Evolutionary conservation across 1,140 invertebrate species (phyloP).

Genomic region (Procambarus virginalis): DNA sequence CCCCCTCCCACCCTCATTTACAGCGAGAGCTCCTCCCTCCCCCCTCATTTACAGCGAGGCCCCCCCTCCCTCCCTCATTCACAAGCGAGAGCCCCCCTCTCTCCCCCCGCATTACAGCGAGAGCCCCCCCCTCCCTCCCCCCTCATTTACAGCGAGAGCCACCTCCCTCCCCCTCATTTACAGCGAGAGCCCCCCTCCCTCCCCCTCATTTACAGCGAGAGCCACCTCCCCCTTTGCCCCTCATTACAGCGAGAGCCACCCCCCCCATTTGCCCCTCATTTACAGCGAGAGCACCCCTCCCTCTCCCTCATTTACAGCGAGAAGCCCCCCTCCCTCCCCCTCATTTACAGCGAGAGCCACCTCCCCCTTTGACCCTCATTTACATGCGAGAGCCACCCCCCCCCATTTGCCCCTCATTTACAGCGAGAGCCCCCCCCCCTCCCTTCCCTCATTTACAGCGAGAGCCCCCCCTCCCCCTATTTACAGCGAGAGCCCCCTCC

Average conservation of each 20-base stretch:
- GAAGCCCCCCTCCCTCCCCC: neutral
- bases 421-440: neutral
- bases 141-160: neutral
- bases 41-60: neutral
- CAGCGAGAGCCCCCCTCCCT: neutral
- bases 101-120: neutral
- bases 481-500: neutral
- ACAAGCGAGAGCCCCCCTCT: neutral
- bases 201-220: neutral
- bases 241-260: too few species aligned
- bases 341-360: neutral
- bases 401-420: neutral
- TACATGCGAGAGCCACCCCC: neutral
- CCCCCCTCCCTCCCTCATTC: neutral
- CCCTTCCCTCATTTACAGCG: neutral
- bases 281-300: neutral
- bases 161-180: neutral
- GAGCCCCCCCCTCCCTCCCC: neutral
- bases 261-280: neutral
- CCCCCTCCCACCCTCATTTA: too few species aligned
- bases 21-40: too few species aligned
- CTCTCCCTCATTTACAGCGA: neutral
- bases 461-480: neutral
- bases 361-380: neutral
- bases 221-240: too few species aligned